These are phyloP conservation scores for Laothoe populi DNA, from an alignment of 2,888 invertebrate species.

Conservation along the genomic window DNA sequence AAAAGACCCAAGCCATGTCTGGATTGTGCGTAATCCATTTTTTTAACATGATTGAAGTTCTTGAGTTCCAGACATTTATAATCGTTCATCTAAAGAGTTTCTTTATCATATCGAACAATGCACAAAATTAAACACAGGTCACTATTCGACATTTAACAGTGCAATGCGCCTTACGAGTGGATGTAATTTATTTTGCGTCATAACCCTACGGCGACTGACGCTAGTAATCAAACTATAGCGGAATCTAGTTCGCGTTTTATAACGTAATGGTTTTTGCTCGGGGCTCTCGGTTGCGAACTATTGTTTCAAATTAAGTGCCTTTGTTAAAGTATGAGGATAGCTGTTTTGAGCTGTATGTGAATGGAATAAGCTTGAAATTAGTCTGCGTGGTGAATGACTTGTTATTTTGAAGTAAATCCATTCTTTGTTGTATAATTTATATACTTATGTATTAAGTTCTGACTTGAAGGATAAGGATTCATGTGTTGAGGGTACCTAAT, in stretches of 20 bases:
- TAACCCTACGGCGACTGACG: conserved; percentile 11
- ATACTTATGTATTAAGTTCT: not conserved
- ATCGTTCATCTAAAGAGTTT: no score
- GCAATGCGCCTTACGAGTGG: not conserved
- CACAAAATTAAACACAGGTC: no score
- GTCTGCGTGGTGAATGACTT: not conserved
- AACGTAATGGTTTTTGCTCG: conserved; percentile 44
- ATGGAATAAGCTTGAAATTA: not conserved
- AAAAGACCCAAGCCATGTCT: no score
- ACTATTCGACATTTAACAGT: not conserved
- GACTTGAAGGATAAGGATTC: no score
- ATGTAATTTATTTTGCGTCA: conserved; percentile 20
- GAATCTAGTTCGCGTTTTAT: conserved; percentile 37
- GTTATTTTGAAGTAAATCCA: not conserved
- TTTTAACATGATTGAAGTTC: no score
- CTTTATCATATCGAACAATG: no score
- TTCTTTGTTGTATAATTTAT: not conserved
- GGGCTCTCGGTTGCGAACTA: conserved; percentile 49
- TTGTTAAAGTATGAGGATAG: conserved; percentile 39
- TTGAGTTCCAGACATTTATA: no score
- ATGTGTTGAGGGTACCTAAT: no score
- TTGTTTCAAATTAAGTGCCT: conserved; percentile 55
- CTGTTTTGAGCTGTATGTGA: not conserved
- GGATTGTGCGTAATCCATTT: no score
- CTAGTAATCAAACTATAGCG: conserved; percentile 33